Evolutionary conservation across 35 echinoderm and acorn worm genomes (phyloP).

Genomic region (Eucidaris tribuloides): DNA sequence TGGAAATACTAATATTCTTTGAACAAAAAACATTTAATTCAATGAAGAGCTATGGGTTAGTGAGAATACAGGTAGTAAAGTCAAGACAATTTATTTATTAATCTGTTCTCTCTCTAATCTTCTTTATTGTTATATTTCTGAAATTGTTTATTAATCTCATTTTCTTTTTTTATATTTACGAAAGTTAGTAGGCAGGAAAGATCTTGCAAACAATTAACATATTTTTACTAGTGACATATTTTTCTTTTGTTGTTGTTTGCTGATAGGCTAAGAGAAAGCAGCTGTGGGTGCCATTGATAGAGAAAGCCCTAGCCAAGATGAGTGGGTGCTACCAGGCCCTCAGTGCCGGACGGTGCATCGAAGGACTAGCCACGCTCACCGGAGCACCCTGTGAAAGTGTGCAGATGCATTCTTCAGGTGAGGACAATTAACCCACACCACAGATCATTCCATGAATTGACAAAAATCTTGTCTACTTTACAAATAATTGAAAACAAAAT

Average conservation of each 20-base stretch:
- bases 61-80: too few species aligned
- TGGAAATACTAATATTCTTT: too few species aligned
- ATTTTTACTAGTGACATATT: too few species aligned
- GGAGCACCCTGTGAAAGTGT: conserved; percentile 94
- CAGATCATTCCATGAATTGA: too few species aligned
- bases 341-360: conserved; percentile 71
- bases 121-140: neutral
- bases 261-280: conserved; percentile 86
- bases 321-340: conserved; percentile 88
- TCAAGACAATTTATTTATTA: neutral
- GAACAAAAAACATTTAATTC: too few species aligned
- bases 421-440: too few species aligned
- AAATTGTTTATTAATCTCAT: neutral
- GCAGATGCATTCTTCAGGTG: conserved; percentile 52
- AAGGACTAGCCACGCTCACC: conserved; percentile 86
- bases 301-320: conserved; percentile 95
- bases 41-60: too few species aligned
- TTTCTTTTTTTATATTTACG: too few species aligned
- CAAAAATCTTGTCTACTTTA: too few species aligned
- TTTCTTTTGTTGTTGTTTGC: neutral
- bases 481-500: too few species aligned
- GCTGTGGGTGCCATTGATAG: conserved; percentile 98
- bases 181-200: too few species aligned
- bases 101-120: neutral
- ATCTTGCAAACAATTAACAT: too few species aligned